Evolutionary conservation across 1,140 invertebrate species (phyloP), one percentile per base, ranked within the genome.

Genomic region (Choristoneura fumiferana): DNA sequence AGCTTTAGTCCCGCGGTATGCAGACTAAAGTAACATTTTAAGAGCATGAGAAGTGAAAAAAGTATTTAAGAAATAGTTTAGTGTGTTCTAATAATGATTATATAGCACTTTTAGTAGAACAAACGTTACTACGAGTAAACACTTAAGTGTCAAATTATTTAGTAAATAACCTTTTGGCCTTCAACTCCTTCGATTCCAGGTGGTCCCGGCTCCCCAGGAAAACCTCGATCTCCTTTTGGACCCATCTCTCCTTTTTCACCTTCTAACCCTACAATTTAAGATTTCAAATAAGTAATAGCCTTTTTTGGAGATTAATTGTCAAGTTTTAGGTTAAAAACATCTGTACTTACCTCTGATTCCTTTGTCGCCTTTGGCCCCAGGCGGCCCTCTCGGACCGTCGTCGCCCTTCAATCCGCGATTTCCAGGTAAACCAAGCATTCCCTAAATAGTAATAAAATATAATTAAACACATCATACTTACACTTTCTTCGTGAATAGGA

Each of bases 171-270:
- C 85, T 95, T 96, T 57, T 94, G 92, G 40, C 95, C 96, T 90
- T 96, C 95, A 4, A 94, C 94, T n/a, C 96, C 96, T 91, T 96
- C 95, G 15, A 93, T 82, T 0, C 95, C 96, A 6, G 92, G 82
- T 9, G 91, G 86, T 37, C 95, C 95, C 36, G 88, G 81, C 35
- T 92, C 89, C 22, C 95, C 95, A n/a, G 84, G 65, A 3, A 90
- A 69, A 38, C 96, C 95, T 54, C 92, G 87, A 56, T 96, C 95
- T 43, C 95, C 96, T 86, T 95, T 96, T 1, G 77, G 63, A 17
- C 95, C 96, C 43, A 92, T 73, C 63, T 96, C 94, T 13, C 95
- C 95, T 61, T 95, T 95, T 71, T 94, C 92, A n/a, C 95, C 95
- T 76, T 95, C 94, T 22, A 91, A 67, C 18, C 95, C 95, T 89